Evolutionary conservation across 1,140 invertebrate genomes (phyloP), one percentile per base, ranked within the genome.

Genomic region (Heliconius nattereri): DNA sequence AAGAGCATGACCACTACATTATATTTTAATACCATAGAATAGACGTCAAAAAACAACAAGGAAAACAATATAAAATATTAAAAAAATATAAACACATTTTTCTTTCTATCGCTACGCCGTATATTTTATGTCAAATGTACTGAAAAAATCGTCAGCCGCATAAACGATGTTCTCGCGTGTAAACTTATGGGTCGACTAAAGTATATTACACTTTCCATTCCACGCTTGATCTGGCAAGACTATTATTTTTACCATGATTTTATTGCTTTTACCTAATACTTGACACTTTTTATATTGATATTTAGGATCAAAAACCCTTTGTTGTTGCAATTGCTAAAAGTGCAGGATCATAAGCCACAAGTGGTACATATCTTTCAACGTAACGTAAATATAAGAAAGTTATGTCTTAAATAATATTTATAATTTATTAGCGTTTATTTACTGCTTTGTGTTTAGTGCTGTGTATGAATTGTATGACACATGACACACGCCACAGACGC

Each of bases 121-220:
- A 29, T 66, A 66, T 66, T 66, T 66, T 29, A 29, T 23, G 60
- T 26, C 26, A 26, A 66, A 66, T 66, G 60, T 66, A 66, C 23
- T 66, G 60, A 66, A 66, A 66, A 66, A 66, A 66, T 66, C 60
- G 60, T 66, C 60, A 60, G 26, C 60, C 60, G 11, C 60, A 66
- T 66, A 66, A 66, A 66, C 60, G 60, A 66, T 66, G 60, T 29
- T 66, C 60, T 66, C 60, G 60, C 60, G 60, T 66, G 60, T 66
- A 26, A 66, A 29, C 60, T 66, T 29, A 66, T 29, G 60, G 60
- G 13, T 66, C 13, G 60, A 29, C 20, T 66, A 29, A 13, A 66
- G 11, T 66, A 29, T 66, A 66, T 66, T 26, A 66, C 60, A 16
- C 26, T 11, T 66, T 66, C 26, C 3, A 66, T 66, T 66, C 60